phyloP scores from a whole-genome alignment of 2,113 vertebrate genomes.

The Gorsachius goisagi region DNA sequence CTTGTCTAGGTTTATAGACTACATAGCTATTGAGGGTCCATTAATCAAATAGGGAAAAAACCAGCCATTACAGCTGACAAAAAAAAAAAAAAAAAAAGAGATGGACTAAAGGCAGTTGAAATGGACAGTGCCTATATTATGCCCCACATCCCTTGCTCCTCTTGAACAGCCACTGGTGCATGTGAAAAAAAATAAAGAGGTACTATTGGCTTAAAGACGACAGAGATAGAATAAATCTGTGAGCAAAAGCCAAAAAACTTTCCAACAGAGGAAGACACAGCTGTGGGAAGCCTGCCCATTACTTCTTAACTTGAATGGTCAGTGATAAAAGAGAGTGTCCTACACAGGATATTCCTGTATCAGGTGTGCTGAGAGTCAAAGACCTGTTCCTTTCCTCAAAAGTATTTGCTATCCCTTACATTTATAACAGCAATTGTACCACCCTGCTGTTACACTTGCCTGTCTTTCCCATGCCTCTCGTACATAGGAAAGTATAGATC shows the following conservation, averaged over 20 bases:
- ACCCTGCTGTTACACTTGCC: not conserved
- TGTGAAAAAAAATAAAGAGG: not conserved
- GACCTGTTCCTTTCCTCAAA: not conserved
- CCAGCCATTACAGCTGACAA: not conserved
- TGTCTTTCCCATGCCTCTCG: not conserved
- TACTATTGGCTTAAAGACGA: not conserved
- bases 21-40: not conserved
- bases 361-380: not conserved
- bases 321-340: not conserved
- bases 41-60: not conserved
- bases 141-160: not conserved
- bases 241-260: not conserved
- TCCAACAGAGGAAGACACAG: not conserved
- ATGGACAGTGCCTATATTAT: not conserved
- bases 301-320: not conserved
- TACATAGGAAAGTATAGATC: not conserved
- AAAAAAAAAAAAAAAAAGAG: not conserved
- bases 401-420: not conserved
- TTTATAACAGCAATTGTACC: not conserved
- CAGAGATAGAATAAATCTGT: not conserved
- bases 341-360: not conserved
- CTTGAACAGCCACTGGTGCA: not conserved
- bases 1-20: conserved; percentile 36
- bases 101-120: not conserved
- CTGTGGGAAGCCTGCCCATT: not conserved